phyloP scores from a whole-genome alignment of 2,797 vertebrate genomes.

The Diglossa cyanea region DNA sequence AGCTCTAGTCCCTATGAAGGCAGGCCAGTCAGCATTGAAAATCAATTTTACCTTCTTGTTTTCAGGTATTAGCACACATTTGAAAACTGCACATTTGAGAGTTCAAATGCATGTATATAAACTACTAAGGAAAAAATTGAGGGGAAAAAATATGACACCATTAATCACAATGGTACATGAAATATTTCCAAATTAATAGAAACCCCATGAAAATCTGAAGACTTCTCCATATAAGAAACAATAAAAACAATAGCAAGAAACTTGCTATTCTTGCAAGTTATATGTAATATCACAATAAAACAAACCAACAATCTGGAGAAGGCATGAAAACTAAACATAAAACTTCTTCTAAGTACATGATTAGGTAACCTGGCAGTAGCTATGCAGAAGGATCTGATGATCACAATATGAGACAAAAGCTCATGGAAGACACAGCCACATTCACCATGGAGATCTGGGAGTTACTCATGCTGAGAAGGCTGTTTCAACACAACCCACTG shows the following conservation, averaged over 20 bases:
- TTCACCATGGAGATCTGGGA: not conserved
- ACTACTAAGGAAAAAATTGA: not conserved
- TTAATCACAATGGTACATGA: not conserved
- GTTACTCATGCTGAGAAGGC: not conserved
- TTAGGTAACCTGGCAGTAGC: not conserved
- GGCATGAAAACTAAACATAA: not conserved
- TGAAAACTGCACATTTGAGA: not conserved
- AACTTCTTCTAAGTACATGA: not conserved
- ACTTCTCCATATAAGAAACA: not conserved
- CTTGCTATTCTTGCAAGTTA: not conserved
- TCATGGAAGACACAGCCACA: not conserved
- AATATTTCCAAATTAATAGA: not conserved
- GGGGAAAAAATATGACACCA: rapidly evolving
- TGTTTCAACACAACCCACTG: not conserved
- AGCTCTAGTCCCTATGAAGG: rapidly evolving
- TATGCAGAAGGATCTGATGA: not conserved
- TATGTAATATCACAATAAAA: not conserved
- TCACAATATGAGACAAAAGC: not conserved
- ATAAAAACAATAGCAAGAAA: not conserved
- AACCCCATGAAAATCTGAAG: not conserved
- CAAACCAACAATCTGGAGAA: not conserved
- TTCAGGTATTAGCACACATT: not conserved
- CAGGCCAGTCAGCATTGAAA: not conserved
- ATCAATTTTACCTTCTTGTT: not conserved
- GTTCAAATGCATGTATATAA: not conserved